Conservation (phyloP, 2,113 vertebrate species). For the Hippocampus mohnikei region DNA sequence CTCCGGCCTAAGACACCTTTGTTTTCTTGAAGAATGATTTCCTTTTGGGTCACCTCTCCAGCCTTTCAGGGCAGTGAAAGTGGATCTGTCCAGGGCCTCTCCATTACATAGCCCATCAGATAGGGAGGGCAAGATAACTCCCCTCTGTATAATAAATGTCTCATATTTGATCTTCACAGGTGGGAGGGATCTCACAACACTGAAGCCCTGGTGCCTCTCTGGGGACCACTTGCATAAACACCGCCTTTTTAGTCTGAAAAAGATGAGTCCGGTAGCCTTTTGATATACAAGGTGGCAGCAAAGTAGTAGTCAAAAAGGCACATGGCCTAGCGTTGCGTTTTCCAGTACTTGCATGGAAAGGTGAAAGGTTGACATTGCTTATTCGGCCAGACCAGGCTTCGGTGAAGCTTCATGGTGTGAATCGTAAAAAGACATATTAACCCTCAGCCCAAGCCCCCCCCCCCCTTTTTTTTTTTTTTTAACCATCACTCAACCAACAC, state of each 20-base stretch:
- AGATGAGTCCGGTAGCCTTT: slow-evolving; percentile 28
- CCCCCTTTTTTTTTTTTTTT: too few relatives aligned
- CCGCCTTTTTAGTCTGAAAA: slow-evolving; percentile 37
- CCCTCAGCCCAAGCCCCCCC: slow-evolving; percentile 37
- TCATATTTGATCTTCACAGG: slow-evolving; percentile 76
- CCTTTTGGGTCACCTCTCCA: slow-evolving; percentile 73
- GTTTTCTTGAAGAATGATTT: slow-evolving; percentile 74
- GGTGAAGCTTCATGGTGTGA: slow-evolving; percentile 55
- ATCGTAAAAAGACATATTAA: slow-evolving; percentile 47
- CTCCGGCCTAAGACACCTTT: slow-evolving; percentile 59
- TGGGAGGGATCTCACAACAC: slow-evolving; percentile 65
- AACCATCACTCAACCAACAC: slow-evolving; percentile 12
- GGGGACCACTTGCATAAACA: slow-evolving; percentile 59
- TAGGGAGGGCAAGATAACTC: slow-evolving; percentile 70
- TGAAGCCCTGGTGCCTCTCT: slow-evolving; percentile 40
- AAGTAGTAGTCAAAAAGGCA: slow-evolving; percentile 18
- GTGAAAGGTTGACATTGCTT: slow-evolving; percentile 61
- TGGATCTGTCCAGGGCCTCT: slow-evolving; percentile 66
- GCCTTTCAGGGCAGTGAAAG: slow-evolving; percentile 75
- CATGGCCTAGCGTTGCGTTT: slow-evolving; percentile 13
- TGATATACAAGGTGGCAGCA: slow-evolving; percentile 16
- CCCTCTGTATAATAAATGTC: slow-evolving; percentile 72
- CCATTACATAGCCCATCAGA: slow-evolving; percentile 75
- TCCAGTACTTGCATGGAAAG: slow-evolving; percentile 33
- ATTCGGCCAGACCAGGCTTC: slow-evolving; percentile 46